Evolutionary conservation across 2,888 invertebrate species (phyloP), one percentile per base, ranked within the genome.

Genomic region (Branchellion lobata): DNA sequence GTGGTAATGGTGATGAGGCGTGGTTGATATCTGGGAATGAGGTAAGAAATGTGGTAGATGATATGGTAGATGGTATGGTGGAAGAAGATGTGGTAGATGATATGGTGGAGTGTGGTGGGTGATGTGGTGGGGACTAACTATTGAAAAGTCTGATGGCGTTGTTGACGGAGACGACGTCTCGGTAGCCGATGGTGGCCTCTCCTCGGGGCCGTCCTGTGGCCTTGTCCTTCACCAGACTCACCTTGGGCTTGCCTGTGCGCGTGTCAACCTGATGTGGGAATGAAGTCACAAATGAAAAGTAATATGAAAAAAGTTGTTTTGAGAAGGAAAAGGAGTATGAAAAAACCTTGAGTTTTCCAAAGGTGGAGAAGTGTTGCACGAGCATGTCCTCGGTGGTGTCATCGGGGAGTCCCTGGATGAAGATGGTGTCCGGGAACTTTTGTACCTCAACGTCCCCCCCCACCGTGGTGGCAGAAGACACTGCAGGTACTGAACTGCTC

Each of bases 161-260:
- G 78, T 93, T 92, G 0, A 98, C 98, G 0, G 96, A 94, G 85
- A 94, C 93, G 0, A 93, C 92, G 86, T 98, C 97, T 86, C 96
- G 96, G 85, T 96, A 99, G 0, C 97, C 98, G 0, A 99, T 95
- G 0, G 98, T 98, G 8, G 96, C 96, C 90, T 99, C 98, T 1
- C 98, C 98, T 88, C 98, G 97, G 0, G 95, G 94, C 83, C 92
- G 90, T 0, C 96, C 96, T 0, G 94, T 93, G 57, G 92, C 91
- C 89, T 97, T 97, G 87, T 98, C 96, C 87, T 95, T 96, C 89
- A 98, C 98, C 89, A 98, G 92, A 96, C 97, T 98, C 81, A 99
- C 93, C 88, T 96, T 96, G 21, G 95, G 94, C 85, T 94, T 93
- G 85, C 93, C 93, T 0, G 96, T 95, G 84, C 93, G 92, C 87